phyloP scores from a whole-genome alignment of 1,140 invertebrate species.

The Onthophagus taurus region DNA sequence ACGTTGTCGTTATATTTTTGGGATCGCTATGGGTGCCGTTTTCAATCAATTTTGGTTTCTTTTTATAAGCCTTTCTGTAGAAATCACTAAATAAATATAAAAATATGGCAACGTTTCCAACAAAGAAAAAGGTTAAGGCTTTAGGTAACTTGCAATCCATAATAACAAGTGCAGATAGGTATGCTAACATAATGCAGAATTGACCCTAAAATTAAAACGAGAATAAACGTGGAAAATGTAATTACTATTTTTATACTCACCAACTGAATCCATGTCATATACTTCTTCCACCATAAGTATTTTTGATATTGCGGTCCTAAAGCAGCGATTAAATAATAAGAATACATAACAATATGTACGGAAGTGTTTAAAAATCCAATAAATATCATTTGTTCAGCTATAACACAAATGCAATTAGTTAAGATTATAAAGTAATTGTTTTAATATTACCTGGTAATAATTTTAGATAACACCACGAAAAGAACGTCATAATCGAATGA shows the following conservation, averaged over 20 bases:
- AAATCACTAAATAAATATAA: slow-evolving; percentile 45
- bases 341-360: slow-evolving; percentile 69
- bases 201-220: slow-evolving; percentile 40
- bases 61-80: slow-evolving; percentile 48
- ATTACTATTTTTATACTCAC: slow-evolving; percentile 36
- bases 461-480: slow-evolving; percentile 48
- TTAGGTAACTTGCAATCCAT: slow-evolving; percentile 49
- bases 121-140: slow-evolving; percentile 50
- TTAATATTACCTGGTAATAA: slow-evolving; percentile 43
- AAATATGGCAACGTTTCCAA: slow-evolving; percentile 44
- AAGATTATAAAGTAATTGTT: too few relatives aligned
- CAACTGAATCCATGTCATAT: slow-evolving; percentile 66
- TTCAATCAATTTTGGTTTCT: too few relatives aligned
- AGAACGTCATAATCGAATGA: slow-evolving; percentile 52
- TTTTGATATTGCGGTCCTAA: slow-evolving; percentile 58
- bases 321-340: slow-evolving; percentile 63
- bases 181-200: slow-evolving; percentile 46
- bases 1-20: too few relatives aligned
- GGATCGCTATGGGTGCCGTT: too few relatives aligned
- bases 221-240: slow-evolving; percentile 2
- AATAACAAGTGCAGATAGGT: slow-evolving; percentile 40
- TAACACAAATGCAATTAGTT: too few relatives aligned
- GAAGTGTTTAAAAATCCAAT: slow-evolving; percentile 59
- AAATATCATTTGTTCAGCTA: slow-evolving; percentile 47
- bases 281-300: slow-evolving; percentile 75